phyloP scores from a whole-genome alignment of 2,888 invertebrate genomes.

The Heliconius sara region DNA sequence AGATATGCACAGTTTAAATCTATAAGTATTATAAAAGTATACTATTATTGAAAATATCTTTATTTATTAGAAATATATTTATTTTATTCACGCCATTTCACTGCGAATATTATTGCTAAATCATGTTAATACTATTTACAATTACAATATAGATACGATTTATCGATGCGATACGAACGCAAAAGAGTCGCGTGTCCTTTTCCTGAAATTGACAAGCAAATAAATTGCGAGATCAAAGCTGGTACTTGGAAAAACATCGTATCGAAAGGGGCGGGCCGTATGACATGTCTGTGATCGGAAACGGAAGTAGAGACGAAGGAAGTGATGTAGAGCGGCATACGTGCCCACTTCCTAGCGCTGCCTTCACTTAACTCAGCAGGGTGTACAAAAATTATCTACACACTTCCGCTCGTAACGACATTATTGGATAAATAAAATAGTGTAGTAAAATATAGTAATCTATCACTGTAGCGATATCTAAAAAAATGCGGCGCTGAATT shows the following conservation, averaged over 20 bases:
- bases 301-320: conserved; percentile 79
- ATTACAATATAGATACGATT: conserved; percentile 53
- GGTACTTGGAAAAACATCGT: conserved; percentile 71
- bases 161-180: conserved; percentile 56
- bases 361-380: conserved; percentile 81
- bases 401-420: conserved; percentile 34
- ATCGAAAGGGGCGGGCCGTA: conserved; percentile 63
- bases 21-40: neutral
- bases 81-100: conserved; percentile 36
- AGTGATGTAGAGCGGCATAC: conserved; percentile 77
- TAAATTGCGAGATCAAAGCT: conserved; percentile 79
- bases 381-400: conserved; percentile 56
- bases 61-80: neutral
- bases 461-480: neutral
- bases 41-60: neutral
- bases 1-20: neutral
- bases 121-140: conserved; percentile 51
- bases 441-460: neutral
- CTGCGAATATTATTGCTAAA: conserved; percentile 46
- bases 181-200: conserved; percentile 73
- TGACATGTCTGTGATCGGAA: conserved; percentile 70
- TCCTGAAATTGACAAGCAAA: conserved; percentile 82
- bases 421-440: conserved; percentile 23
- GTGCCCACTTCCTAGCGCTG: conserved; percentile 76
- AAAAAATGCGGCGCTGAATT: neutral